Conservation (phyloP, 2,113 vertebrate genomes). For the Pseudorhombus dupliciocellatus region DNA sequence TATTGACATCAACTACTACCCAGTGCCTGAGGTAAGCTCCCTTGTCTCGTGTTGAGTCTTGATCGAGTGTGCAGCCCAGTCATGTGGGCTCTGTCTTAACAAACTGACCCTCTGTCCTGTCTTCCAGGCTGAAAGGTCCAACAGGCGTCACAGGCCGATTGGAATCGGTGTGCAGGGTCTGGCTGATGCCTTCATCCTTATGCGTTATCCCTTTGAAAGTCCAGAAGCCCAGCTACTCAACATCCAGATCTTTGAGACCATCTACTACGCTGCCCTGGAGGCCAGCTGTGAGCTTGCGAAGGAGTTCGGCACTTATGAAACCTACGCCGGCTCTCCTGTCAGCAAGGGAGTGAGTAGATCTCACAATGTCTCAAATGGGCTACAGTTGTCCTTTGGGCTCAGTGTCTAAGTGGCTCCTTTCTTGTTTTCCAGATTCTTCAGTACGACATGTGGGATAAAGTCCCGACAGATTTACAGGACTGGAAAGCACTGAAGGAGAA, state of each 20-base stretch:
- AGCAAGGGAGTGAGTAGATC: conserved; percentile 90
- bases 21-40: conserved; percentile 87
- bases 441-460: conserved; percentile 94
- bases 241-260: conserved; percentile 97
- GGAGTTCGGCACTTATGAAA: conserved; percentile 86
- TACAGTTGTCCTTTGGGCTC: neutral
- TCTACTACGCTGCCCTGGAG: conserved; percentile 93
- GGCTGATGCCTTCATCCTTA: conserved; percentile 95
- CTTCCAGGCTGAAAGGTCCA: conserved; percentile 89
- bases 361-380: neutral
- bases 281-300: conserved; percentile 92
- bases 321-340: conserved; percentile 90
- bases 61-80: neutral
- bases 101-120: neutral
- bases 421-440: conserved; percentile 87
- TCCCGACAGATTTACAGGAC: conserved; percentile 90
- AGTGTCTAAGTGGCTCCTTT: neutral
- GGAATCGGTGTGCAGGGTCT: conserved; percentile 97
- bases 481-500: conserved; percentile 91
- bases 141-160: conserved; percentile 91
- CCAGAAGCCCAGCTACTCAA: conserved; percentile 90
- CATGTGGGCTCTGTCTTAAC: neutral
- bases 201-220: conserved; percentile 96
- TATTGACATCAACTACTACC: conserved; percentile 98
- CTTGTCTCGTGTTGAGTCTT: neutral